These are phyloP conservation scores for Trachymyrmex septentrionalis DNA, from an alignment of 1,140 invertebrate genomes.

Conservation along the genomic window DNA sequence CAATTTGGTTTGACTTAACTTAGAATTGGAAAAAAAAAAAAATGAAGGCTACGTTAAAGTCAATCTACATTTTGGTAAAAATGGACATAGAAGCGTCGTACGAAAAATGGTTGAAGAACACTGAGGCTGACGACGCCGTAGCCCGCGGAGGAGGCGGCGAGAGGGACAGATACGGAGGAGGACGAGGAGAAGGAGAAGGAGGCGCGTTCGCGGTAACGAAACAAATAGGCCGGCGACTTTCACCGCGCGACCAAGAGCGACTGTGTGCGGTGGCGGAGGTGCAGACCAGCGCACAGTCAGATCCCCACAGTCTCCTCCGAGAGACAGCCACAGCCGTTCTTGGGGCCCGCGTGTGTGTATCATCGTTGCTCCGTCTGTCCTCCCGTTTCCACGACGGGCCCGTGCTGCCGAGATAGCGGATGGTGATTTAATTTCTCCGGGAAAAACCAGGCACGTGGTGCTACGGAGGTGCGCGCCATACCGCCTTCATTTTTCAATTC, in stretches of 20 bases:
- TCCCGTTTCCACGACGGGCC: neutral
- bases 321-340: slow-evolving; percentile 44
- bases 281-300: slow-evolving; percentile 59
- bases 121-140: neutral
- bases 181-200: slow-evolving; percentile 20
- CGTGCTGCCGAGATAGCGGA: neutral
- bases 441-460: slow-evolving; percentile 53
- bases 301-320: slow-evolving; percentile 52
- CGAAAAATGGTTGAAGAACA: slow-evolving; percentile 36
- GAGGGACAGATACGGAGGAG: neutral
- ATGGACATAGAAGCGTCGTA: neutral
- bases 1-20: no score
- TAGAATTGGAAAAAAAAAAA: no score
- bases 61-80: no score
- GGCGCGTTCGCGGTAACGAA: slow-evolving; percentile 79
- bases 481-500: neutral
- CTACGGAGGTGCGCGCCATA: neutral
- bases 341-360: neutral
- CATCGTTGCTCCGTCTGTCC: slow-evolving; percentile 26
- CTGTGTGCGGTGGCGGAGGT: slow-evolving; percentile 67
- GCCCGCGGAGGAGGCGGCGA: slow-evolving; percentile 8
- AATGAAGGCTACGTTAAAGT: no score
- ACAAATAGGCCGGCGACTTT: slow-evolving; percentile 86
- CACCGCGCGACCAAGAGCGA: slow-evolving; percentile 78
- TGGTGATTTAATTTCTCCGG: slow-evolving; percentile 29